phyloP scores from a whole-genome alignment of 2,113 vertebrate genomes.

The Coptodon bakossiorum region DNA sequence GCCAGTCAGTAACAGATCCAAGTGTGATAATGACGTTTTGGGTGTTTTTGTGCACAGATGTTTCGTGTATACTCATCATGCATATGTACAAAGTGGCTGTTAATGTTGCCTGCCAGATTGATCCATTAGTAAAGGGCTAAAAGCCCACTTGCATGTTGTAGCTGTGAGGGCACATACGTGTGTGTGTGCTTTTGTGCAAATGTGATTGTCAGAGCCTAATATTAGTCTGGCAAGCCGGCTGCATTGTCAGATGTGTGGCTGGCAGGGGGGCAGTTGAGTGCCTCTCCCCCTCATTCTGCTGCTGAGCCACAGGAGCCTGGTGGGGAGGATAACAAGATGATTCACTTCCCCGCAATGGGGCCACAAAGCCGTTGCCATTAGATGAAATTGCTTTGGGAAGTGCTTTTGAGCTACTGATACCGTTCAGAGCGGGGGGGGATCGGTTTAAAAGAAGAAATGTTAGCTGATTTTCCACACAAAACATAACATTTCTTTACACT shows the following conservation, averaged over 20 bases:
- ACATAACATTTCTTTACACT: neutral
- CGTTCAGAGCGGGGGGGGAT: neutral
- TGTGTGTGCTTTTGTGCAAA: neutral
- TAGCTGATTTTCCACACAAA: neutral
- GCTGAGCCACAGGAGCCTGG: slow-evolving; percentile 1
- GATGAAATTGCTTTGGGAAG: slow-evolving; percentile 37
- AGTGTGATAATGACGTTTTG: neutral
- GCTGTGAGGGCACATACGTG: neutral
- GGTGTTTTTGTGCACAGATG: neutral
- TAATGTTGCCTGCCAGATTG: neutral
- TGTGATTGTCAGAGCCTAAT: neutral
- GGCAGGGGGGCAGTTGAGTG: slow-evolving; percentile 9
- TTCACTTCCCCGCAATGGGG: slow-evolving; percentile 36
- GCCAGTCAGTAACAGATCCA: neutral
- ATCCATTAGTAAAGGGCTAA: neutral
- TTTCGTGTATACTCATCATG: slow-evolving; percentile 15
- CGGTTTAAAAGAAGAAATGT: neutral
- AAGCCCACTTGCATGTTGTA: neutral
- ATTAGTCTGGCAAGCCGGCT: slow-evolving; percentile 19
- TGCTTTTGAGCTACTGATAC: neutral
- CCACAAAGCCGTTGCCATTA: slow-evolving; percentile 49
- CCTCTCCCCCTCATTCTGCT: neutral
- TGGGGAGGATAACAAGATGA: slow-evolving; percentile 45
- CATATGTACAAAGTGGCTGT: neutral
- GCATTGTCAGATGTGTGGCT: slow-evolving; percentile 52